Evolutionary conservation across 1,140 invertebrate genomes (phyloP).

Genomic region (Bombus consobrinus): DNA sequence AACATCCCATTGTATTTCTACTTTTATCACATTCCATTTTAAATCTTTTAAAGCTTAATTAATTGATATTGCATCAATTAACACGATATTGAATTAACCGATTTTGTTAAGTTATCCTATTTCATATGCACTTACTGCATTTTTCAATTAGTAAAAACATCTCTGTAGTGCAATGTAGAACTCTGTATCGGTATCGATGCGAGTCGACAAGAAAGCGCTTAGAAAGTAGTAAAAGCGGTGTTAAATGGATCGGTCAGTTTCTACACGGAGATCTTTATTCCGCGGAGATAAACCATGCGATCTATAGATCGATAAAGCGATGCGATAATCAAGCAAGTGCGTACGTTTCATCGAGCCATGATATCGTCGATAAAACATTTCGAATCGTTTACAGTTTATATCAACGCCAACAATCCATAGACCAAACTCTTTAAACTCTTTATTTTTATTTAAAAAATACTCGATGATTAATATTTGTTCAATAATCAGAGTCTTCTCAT

Average conservation of each 20-base stretch:
- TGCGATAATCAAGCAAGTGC: slow-evolving; percentile 44
- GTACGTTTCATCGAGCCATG: neutral
- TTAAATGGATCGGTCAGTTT: slow-evolving; percentile 23
- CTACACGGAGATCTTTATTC: neutral
- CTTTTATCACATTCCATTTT: neutral
- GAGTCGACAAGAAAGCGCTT: slow-evolving; percentile 25
- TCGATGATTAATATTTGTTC: neutral
- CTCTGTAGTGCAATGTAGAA: neutral
- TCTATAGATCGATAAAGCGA: slow-evolving; percentile 52
- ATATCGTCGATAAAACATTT: slow-evolving; percentile 35
- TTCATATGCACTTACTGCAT: neutral
- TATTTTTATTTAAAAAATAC: no score
- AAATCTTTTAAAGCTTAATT: neutral
- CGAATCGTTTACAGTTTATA: neutral
- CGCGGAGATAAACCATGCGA: slow-evolving; percentile 51
- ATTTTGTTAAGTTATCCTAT: neutral
- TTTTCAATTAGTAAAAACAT: neutral
- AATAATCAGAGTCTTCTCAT: neutral
- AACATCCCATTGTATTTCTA: neutral
- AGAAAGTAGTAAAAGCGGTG: slow-evolving; percentile 43
- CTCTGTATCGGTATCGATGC: neutral
- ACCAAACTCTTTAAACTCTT: neutral
- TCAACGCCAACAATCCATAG: neutral
- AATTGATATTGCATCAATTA: no score
- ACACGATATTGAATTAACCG: neutral